phyloP scores from a whole-genome alignment of 2,888 invertebrate genomes.

The Neoaliturus tenellus region DNA sequence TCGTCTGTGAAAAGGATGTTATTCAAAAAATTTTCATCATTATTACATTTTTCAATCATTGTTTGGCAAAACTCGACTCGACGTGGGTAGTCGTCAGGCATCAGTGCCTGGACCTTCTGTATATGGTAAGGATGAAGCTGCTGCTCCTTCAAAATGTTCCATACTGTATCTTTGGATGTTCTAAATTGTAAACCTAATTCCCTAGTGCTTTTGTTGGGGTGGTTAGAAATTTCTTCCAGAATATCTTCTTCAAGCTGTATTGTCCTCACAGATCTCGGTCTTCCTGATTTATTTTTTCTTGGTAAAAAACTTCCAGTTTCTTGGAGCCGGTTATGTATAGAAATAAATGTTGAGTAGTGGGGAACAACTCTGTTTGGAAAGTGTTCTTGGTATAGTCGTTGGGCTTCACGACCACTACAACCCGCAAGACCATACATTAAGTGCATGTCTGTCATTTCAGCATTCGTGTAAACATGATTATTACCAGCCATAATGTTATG shows the following conservation, averaged over 20 bases:
- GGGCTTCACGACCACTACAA: not conserved
- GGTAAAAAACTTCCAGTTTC: not conserved
- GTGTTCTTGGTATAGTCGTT: not conserved
- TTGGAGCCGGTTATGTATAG: not conserved
- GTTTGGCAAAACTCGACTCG: constrained; percentile 65
- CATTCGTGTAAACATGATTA: not conserved
- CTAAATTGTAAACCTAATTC: not conserved
- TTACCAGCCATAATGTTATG: not conserved
- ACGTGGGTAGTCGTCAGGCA: constrained; percentile 59
- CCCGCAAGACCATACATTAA: not conserved
- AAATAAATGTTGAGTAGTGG: not conserved
- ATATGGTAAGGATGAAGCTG: constrained; percentile 60
- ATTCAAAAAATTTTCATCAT: constrained; percentile 59
- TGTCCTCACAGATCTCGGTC: not conserved
- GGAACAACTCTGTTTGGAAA: not conserved
- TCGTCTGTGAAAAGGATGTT: constrained; percentile 67
- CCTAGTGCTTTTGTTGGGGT: not conserved
- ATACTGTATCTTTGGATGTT: not conserved
- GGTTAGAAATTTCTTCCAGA: not conserved
- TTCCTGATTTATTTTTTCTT: not conserved
- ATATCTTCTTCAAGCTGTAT: not conserved
- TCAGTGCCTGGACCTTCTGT: constrained; percentile 53
- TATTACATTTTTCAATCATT: constrained; percentile 42
- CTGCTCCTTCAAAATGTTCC: constrained; percentile 41
- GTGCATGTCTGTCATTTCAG: not conserved